Evolutionary conservation across 2,113 vertebrate species (phyloP).

Genomic region (Eclectus roratus): DNA sequence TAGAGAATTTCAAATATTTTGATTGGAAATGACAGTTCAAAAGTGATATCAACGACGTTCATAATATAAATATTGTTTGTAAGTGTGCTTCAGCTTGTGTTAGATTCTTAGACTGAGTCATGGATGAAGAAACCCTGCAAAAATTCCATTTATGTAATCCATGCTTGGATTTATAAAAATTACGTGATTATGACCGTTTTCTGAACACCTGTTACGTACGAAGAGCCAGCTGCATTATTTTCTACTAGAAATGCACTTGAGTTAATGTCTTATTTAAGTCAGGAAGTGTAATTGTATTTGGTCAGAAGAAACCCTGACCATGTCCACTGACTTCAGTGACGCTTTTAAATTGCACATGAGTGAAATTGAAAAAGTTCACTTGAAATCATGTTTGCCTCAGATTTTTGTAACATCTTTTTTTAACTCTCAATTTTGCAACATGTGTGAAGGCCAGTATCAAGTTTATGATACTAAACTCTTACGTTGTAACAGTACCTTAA

Average conservation of each 20-base stretch:
- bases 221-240: background rate
- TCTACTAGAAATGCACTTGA: background rate
- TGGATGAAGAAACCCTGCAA: background rate
- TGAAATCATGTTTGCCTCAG: rapidly evolving
- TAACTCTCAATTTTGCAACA: background rate
- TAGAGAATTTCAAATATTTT: background rate
- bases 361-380: background rate
- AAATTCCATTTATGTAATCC: background rate
- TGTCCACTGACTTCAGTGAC: background rate
- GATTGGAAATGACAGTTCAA: background rate
- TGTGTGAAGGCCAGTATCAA: background rate
- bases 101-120: background rate
- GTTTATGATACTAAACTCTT: background rate
- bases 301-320: background rate
- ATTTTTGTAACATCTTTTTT: background rate
- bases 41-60: background rate
- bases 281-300: background rate
- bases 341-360: background rate
- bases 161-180: background rate
- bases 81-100: background rate
- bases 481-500: background rate
- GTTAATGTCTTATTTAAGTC: background rate
- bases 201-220: background rate
- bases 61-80: background rate
- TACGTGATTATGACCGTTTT: background rate